These are phyloP conservation scores for Sisor rabdophorus DNA, from an alignment of 2,113 vertebrate genomes.

Conservation along the genomic window DNA sequence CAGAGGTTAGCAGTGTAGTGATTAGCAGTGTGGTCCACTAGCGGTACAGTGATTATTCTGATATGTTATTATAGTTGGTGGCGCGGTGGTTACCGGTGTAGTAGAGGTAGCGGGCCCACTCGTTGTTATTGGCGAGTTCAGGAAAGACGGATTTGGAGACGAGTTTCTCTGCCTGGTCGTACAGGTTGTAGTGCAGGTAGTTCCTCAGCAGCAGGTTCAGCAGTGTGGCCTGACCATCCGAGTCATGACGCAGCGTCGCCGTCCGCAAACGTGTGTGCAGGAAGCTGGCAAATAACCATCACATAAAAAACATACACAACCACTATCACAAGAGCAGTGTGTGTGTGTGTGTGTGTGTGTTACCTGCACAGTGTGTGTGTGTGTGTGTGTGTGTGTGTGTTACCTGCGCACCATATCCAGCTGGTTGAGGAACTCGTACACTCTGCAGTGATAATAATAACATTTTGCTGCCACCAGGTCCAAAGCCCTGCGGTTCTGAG, in stretches of 20 bases:
- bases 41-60: background rate
- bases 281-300: constrained; percentile 66
- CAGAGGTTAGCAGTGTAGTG: background rate
- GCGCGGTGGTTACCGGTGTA: constrained; percentile 81
- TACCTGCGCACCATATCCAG: constrained; percentile 2
- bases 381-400: background rate
- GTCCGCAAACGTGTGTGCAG: constrained; percentile 90
- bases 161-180: constrained; percentile 96
- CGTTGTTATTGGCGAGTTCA: constrained; percentile 96
- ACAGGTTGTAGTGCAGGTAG: constrained; percentile 93
- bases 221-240: constrained; percentile 90
- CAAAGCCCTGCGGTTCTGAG: constrained; percentile 91
- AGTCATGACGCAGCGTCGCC: constrained; percentile 87
- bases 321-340: background rate
- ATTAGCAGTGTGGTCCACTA: constrained; percentile 69
- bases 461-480: constrained; percentile 95
- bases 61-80: no score
- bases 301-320: no score
- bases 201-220: constrained; percentile 95
- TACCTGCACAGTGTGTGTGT: background rate
- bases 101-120: constrained; percentile 98
- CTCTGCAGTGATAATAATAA: constrained; percentile 93
- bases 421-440: constrained; percentile 86
- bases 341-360: background rate
- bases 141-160: constrained; percentile 96